phyloP scores from a whole-genome alignment of 1,140 invertebrate species.

The Trachymyrmex cornetzi region DNA sequence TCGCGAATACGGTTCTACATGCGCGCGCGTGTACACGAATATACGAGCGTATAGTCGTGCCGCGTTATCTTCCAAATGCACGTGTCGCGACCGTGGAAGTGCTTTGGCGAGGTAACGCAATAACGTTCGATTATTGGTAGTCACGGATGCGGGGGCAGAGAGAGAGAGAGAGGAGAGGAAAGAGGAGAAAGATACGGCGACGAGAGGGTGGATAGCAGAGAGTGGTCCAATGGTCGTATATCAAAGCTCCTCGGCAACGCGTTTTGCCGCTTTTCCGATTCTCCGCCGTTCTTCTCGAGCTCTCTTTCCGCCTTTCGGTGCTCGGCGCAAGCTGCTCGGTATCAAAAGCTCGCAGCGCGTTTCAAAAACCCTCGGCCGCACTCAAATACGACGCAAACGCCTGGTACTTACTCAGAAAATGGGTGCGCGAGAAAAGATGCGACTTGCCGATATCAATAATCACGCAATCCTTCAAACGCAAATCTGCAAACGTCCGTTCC shows the following conservation, averaged over 20 bases:
- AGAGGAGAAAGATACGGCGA: constrained; percentile 7
- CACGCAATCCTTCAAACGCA: constrained; percentile 38
- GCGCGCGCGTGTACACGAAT: background rate
- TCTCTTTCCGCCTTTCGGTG: constrained; percentile 32
- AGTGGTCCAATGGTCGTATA: constrained; percentile 78
- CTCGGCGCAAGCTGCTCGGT: constrained; percentile 21
- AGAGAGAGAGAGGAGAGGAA: background rate
- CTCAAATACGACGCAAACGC: constrained; percentile 49
- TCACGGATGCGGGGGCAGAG: constrained; percentile 70
- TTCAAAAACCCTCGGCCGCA: background rate
- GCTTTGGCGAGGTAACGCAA: constrained; percentile 79
- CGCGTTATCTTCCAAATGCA: constrained; percentile 52
- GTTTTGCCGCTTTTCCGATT: constrained; percentile 59
- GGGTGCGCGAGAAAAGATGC: background rate
- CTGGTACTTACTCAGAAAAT: background rate
- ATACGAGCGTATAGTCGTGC: background rate
- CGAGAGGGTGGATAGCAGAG: background rate
- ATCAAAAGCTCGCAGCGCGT: constrained; percentile 54
- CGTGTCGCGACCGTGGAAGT: constrained; percentile 67
- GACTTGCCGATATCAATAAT: constrained; percentile 46
- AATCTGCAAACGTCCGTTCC: background rate
- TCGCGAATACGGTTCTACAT: background rate
- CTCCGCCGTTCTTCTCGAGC: constrained; percentile 41
- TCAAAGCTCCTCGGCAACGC: constrained; percentile 76
- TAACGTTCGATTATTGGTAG: constrained; percentile 85